These are phyloP conservation scores for Myotis davidii DNA, from an alignment of 2,113 vertebrate species.

Conservation along the genomic window DNA sequence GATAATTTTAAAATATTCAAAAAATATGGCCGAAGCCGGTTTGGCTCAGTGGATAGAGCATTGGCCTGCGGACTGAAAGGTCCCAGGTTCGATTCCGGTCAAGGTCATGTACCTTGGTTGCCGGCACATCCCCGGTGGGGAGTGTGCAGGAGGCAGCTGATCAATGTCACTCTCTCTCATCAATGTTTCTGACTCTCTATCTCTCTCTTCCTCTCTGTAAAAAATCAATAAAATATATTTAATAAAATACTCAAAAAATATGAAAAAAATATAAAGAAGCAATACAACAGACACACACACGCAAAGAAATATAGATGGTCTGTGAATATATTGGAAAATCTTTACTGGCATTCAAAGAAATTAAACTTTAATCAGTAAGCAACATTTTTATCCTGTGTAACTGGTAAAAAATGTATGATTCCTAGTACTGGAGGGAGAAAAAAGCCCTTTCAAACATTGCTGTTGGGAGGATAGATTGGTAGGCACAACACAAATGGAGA, in stretches of 20 bases:
- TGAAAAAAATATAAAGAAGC: neutral
- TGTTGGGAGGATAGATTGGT: neutral
- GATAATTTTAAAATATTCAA: slow-evolving; percentile 19
- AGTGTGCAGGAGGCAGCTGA: too few relatives aligned
- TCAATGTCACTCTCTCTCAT: too few relatives aligned
- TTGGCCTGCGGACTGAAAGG: too few relatives aligned
- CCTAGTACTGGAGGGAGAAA: neutral
- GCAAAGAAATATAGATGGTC: neutral
- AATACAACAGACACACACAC: neutral
- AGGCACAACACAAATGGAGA: neutral
- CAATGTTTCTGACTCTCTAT: too few relatives aligned
- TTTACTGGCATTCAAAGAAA: neutral
- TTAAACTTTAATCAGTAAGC: neutral
- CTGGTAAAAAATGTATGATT: neutral
- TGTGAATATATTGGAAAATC: neutral
- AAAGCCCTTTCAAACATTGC: neutral
- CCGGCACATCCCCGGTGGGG: too few relatives aligned
- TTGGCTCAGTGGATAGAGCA: too few relatives aligned
- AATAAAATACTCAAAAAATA: slow-evolving; percentile 16
- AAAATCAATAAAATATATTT: too few relatives aligned
- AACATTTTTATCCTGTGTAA: neutral
- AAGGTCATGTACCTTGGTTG: too few relatives aligned
- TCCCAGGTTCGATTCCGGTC: too few relatives aligned
- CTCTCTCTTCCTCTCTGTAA: too few relatives aligned
- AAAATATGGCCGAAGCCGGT: too few relatives aligned